Evolutionary conservation across 53 echinoderm and acorn worm species (phyloP).

Genomic region (Apostichopus leukothele): DNA sequence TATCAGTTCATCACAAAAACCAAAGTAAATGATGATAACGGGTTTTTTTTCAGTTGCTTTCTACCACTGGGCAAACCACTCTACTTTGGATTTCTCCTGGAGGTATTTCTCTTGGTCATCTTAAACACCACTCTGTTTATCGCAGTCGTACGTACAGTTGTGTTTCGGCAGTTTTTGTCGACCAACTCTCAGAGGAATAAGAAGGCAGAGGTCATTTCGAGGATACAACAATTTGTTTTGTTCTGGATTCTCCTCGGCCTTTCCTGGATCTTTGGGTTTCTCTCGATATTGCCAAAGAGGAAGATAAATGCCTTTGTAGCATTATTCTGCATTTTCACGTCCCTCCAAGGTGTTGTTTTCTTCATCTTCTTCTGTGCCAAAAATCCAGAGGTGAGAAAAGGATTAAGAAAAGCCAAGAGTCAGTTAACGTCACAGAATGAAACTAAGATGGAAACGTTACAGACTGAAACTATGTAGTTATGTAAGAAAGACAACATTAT

Average conservation of each 20-base stretch:
- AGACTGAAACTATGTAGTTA: too few relatives aligned
- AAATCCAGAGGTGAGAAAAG: slow-evolving; percentile 2
- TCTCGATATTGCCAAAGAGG: background rate
- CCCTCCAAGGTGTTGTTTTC: background rate
- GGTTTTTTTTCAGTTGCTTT: background rate
- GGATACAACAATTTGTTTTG: background rate
- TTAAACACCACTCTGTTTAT: slow-evolving; percentile 1
- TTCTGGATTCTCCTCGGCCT: slow-evolving; percentile 10
- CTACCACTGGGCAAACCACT: slow-evolving; percentile 9
- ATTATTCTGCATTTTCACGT: slow-evolving; percentile 20
- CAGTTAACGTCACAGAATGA: too few relatives aligned
- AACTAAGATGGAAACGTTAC: too few relatives aligned
- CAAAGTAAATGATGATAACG: too few relatives aligned
- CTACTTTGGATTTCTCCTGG: slow-evolving; percentile 17
- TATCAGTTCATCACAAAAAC: too few relatives aligned
- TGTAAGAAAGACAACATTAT: too few relatives aligned
- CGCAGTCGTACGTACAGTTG: background rate
- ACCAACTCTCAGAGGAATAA: slow-evolving; percentile 4
- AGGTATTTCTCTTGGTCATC: background rate
- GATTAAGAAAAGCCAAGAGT: background rate
- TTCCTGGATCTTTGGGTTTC: slow-evolving; percentile 16
- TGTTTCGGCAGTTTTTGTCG: slow-evolving; percentile 20
- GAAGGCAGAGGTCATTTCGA: slow-evolving; percentile 21
- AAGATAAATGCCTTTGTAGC: background rate
- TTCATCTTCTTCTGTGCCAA: background rate